Base-by-base conservation (phyloP, 2,888 invertebrate species). In the Andrena bicolor region DNA sequence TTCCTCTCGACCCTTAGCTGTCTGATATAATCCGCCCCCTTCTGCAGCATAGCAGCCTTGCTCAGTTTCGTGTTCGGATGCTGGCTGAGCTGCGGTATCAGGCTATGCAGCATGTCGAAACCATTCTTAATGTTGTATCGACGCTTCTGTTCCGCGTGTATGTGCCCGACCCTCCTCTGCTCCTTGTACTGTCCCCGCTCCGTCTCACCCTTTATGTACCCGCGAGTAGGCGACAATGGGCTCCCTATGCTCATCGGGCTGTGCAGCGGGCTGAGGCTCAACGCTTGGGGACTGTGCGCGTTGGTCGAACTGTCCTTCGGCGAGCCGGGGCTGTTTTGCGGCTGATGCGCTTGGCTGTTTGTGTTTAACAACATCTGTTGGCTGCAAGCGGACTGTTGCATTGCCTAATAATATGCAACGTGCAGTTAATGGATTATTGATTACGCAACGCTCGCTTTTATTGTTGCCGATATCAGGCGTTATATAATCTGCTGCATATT, bases 21-120 rank as follows among this genome's bases (percentile, higher is more conserved):
- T 91, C 97, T 96, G 84, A 99, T 99, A 93, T 99, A 98, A 90
- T 99, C 99, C 6, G 99, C 99, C 78, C 99, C 98, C 94, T 99
- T 99, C 93, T 99, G 98, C 73, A 99, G 95, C 98, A 99, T 98
- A 23, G 98, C 98, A 58, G 99, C 99, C 95, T 99, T 99, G 94
- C 98, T 98, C 88, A 98, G 95, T 96, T 99, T 99, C 6, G 98
- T 96, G 93, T 97, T 97, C 28, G 98, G 97, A 94, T 98, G 99
- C 91, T 97, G 97, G 94, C 96, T 97, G 77, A 99, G 95, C 88
- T 98, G 97, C 32, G 99, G 99, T 92, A 99, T 98, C 80, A 99
- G 95, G 82, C 97, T 96, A 94, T 99, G 98, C 85, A 99, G 95
- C 94, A 97, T 97, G 94, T 99, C 99, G 94, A 99, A 99, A 53